Evolutionary conservation across 2,797 vertebrate genomes (phyloP), one percentile per base, ranked within the genome.

Genomic region (Lepilemur ruficaudatus): DNA sequence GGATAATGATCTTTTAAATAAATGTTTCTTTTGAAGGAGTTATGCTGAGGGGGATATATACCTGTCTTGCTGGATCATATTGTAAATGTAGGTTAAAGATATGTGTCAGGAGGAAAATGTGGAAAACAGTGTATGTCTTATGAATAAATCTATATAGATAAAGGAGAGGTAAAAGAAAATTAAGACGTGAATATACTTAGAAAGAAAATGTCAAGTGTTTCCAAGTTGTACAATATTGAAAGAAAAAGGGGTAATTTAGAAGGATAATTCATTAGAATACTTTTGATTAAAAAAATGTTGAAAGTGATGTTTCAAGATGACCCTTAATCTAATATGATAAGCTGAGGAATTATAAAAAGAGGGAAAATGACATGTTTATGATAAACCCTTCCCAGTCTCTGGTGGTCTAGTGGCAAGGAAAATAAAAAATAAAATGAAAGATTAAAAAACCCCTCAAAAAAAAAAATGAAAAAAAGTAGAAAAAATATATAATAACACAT

Each of bases 171-270:
- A 72, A 76, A 52, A 89, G 70, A 93, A 87, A 63, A 63, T 72
- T 41, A 70, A 93, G 61, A 69, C 55, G 89, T 95, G 28, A 79
- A 67, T 91, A 80, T 52, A 67, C 13, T 57, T 57, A 57, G 22
- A 61, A 12, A 72, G 43, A 92, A 83, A 93, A 72, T 48, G 15
- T 55, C 70, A 57, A 79, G 30, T 84, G 59, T 86, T 93, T 91
- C 14, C 57, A 70, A 88, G 50, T 48, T 89, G n/a, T 96, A 30
- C 9, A 65, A 38, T 89, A 28, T 55, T 79, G 0, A 69, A 70
- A 91, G 67, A 67, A 92, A 94, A 93, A 90, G 18, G 30, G 78
- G 55, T 80, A 85, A 70, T 84, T 95, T 70, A 65, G 69, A 93
- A 63, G 70, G n/a, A 43, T 78, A 65, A 57, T 57, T 57, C 41